A percentile compares a stretch with the other conserved stretches of the same genome.
phyloP scores from a whole-genome alignment of 2,113 vertebrate genomes.

The Pomatostomus ruficeps region DNA sequence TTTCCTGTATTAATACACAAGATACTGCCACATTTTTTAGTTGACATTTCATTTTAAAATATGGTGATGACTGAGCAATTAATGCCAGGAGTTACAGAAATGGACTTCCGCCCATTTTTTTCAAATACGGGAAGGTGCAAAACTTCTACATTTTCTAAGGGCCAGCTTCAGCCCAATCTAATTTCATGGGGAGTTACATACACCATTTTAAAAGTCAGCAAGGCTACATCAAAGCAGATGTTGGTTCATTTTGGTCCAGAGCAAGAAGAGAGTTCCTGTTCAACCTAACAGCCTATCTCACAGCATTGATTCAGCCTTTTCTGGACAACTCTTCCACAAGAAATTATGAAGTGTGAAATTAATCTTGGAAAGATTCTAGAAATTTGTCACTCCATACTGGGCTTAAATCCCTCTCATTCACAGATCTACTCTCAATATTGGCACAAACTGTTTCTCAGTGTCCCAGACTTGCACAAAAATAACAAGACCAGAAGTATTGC shows the following conservation, averaged over 20 bases:
- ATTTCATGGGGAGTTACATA: not conserved
- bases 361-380: not conserved
- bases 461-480: not conserved
- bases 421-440: not conserved
- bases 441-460: not conserved
- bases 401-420: not conserved
- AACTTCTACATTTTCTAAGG: not conserved
- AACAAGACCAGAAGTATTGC: not conserved
- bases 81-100: not conserved
- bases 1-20: not conserved
- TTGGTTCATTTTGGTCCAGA: not conserved
- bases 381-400: not conserved
- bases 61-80: not conserved
- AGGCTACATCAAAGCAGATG: not conserved
- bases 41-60: not conserved
- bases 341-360: conserved; percentile 19
- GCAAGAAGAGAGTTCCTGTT: not conserved
- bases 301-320: not conserved
- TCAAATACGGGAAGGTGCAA: not conserved
- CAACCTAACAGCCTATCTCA: not conserved
- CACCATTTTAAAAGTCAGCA: not conserved
- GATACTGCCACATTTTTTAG: not conserved
- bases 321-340: not conserved
- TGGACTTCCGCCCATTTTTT: not conserved
- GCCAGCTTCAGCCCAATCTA: not conserved